These are phyloP conservation scores for Drosophila meridiana DNA, from an alignment of 2,888 invertebrate species.

Conservation along the genomic window DNA sequence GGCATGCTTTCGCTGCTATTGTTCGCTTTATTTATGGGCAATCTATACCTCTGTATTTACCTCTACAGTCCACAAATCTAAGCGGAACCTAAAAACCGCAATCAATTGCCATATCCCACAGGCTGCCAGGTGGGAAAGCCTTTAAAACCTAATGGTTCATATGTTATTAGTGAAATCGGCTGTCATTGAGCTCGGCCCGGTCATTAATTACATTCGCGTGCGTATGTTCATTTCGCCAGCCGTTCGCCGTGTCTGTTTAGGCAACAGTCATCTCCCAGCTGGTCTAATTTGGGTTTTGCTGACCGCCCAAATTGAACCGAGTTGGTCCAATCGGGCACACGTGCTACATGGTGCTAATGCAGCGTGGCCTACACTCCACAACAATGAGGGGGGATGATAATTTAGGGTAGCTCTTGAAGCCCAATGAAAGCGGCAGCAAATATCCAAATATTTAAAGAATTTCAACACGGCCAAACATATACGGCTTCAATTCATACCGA, in stretches of 20 bases:
- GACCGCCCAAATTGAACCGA: constrained; percentile 33
- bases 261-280: constrained; percentile 37
- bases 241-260: constrained; percentile 19
- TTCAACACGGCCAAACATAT: background rate
- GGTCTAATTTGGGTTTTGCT: constrained; percentile 44
- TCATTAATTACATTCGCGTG: constrained; percentile 58
- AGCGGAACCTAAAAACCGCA: constrained; percentile 6
- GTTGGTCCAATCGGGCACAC: constrained; percentile 39
- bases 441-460: constrained; percentile 10
- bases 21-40: constrained; percentile 9
- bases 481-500: constrained; percentile 15
- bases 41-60: background rate
- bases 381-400: constrained; percentile 33
- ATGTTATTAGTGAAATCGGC: constrained; percentile 47
- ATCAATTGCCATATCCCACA: constrained; percentile 1
- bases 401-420: constrained; percentile 16
- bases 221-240: constrained; percentile 46
- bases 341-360: constrained; percentile 55
- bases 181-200: constrained; percentile 43
- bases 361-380: background rate
- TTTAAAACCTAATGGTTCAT: constrained; percentile 19
- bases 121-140: background rate
- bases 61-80: background rate
- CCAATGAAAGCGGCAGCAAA: constrained; percentile 4
- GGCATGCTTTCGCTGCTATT: background rate